These are phyloP conservation scores for Oscheius myriophilus DNA, from an alignment of 2,888 invertebrate genomes.

Conservation along the genomic window DNA sequence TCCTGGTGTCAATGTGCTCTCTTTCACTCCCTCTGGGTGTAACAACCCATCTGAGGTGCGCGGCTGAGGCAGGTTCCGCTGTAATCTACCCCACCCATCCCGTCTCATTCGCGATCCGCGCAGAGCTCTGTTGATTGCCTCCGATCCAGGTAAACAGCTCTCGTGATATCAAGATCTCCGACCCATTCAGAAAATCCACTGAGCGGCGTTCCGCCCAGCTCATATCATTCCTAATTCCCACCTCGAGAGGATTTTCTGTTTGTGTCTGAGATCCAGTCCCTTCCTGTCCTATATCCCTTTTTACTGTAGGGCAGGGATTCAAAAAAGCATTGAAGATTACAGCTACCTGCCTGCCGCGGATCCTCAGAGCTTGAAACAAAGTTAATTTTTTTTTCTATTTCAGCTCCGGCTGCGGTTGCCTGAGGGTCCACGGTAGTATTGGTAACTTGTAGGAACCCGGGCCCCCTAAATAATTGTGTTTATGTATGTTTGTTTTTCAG, in stretches of 20 bases:
- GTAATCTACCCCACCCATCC: conserved; percentile 30
- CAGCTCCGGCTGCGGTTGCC: conserved; percentile 29
- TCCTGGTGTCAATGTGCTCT: conserved; percentile 14
- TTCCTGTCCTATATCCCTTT: too few relatives aligned
- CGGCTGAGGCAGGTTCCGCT: conserved; percentile 30
- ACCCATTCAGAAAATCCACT: conserved; percentile 31
- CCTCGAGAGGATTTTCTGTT: too few relatives aligned
- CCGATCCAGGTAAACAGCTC: conserved; percentile 31
- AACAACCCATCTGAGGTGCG: conserved; percentile 29
- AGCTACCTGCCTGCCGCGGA: conserved; percentile 28
- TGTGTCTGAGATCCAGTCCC: too few relatives aligned
- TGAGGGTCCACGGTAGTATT: conserved; percentile 26
- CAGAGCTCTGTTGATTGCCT: conserved; percentile 26
- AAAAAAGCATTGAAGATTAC: conserved; percentile 1
- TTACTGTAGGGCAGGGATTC: too few relatives aligned
- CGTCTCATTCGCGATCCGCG: conserved; percentile 21
- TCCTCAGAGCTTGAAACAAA: conserved; percentile 17
- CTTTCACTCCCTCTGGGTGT: conserved; percentile 19
- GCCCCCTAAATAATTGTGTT: conserved; percentile 3
- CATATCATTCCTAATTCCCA: neutral
- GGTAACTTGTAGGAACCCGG: conserved; percentile 17
- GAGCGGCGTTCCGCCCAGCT: conserved; percentile 21
- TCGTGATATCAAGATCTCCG: conserved; percentile 29
- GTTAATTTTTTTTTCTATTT: conserved; percentile 15
- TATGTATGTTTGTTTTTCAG: conserved; percentile 24